Evolutionary conservation across 2,888 invertebrate species (phyloP).

Genomic region (Cerceris ruficornis): DNA sequence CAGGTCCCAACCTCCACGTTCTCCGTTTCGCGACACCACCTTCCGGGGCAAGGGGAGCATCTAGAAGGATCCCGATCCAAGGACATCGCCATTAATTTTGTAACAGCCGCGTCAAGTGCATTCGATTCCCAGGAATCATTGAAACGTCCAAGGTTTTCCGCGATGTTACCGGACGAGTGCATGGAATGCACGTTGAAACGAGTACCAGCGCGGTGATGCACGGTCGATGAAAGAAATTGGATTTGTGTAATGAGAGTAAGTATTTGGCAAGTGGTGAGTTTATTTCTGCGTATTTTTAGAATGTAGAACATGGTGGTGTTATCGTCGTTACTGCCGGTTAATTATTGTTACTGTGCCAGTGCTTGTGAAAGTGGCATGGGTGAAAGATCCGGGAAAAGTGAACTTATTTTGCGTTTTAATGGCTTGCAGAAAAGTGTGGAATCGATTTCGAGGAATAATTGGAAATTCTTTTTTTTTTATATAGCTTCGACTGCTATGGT

Average conservation of each 20-base stretch:
- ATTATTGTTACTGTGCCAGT: too few species aligned
- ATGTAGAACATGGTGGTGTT: too few species aligned
- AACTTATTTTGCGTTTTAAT: too few species aligned
- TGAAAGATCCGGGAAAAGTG: too few species aligned
- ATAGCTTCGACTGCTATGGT: neutral
- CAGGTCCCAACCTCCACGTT: slow-evolving; percentile 33
- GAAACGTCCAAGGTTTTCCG: slow-evolving; percentile 17
- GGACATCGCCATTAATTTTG: slow-evolving; percentile 50
- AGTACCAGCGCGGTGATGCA: neutral
- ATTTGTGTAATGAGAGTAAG: neutral
- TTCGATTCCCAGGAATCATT: slow-evolving; percentile 23
- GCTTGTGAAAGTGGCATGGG: too few species aligned
- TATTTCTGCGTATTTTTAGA: neutral
- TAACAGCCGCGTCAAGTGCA: slow-evolving; percentile 27
- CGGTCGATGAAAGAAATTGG: neutral
- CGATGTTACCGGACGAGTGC: neutral
- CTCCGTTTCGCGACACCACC: slow-evolving; percentile 23
- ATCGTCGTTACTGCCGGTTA: too few species aligned
- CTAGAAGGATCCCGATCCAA: slow-evolving; percentile 28
- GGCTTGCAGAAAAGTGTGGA: neutral
- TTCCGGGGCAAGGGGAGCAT: slow-evolving; percentile 34
- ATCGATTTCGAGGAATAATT: neutral
- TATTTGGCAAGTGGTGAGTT: neutral
- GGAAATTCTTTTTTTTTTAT: neutral
- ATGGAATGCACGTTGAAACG: neutral